A percentile compares a stretch with the other conserved stretches of the same genome.
These are phyloP conservation scores for Agapetus fuscipes DNA, from an alignment of 2,888 invertebrate species.

Conservation along the genomic window DNA sequence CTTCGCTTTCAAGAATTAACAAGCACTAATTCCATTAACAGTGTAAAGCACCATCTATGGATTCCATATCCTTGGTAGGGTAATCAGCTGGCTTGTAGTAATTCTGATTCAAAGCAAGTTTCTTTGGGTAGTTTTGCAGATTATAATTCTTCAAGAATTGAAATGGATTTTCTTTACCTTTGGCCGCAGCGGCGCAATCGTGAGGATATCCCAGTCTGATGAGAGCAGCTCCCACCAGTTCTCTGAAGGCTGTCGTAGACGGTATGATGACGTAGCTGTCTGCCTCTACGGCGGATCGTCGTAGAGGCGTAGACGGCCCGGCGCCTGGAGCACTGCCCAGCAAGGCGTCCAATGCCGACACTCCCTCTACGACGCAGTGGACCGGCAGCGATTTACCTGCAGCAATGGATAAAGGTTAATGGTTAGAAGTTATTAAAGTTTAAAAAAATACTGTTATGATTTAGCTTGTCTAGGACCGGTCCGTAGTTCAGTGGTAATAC, in stretches of 20 bases:
- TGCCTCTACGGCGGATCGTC: constrained; percentile 71
- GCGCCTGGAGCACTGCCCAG: constrained; percentile 27
- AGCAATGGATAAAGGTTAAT: constrained; percentile 28
- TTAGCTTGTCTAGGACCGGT: no score
- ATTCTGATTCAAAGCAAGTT: no score
- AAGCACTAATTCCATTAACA: no score
- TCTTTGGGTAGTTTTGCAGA: no score
- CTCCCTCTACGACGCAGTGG: constrained; percentile 90
- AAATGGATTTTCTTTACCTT: no score
- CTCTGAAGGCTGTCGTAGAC: constrained; percentile 80
- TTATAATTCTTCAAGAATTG: no score
- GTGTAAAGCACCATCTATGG: no score
- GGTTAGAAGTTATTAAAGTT: background rate
- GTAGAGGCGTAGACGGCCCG: constrained; percentile 44
- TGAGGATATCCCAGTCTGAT: constrained; percentile 84
- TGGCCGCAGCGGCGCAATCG: constrained; percentile 74
- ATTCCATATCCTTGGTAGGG: no score
- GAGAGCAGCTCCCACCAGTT: constrained; percentile 85
- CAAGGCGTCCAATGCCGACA: constrained; percentile 55
- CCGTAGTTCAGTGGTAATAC: no score
- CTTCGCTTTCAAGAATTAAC: no score
- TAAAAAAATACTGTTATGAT: no score
- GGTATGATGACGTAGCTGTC: constrained; percentile 97
- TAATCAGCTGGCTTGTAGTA: no score
- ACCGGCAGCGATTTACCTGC: constrained; percentile 83